Conservation (phyloP, 2,113 vertebrate species). For the Forbesichthys agassizii region DNA sequence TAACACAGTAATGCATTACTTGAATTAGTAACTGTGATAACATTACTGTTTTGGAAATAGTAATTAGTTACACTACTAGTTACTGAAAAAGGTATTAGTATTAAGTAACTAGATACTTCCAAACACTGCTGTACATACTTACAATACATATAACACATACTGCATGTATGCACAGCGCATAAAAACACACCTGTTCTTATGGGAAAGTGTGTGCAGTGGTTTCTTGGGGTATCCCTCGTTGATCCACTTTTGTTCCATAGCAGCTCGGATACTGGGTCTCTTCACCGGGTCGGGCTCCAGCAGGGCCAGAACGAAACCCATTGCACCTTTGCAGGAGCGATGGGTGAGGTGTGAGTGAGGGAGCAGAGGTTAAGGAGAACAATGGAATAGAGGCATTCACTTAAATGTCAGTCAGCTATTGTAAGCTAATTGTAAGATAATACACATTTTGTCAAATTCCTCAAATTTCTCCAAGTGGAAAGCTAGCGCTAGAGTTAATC, state of each 20-base stretch:
- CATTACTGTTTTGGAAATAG: too few species aligned
- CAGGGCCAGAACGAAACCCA: conserved; percentile 80
- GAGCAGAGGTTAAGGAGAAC: not conserved
- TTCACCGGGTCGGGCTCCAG: conserved; percentile 82
- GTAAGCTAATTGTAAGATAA: too few species aligned
- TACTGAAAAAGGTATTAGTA: too few species aligned
- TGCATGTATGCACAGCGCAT: not conserved
- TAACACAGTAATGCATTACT: too few species aligned
- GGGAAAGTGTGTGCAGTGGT: conserved; percentile 53
- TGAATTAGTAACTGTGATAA: too few species aligned
- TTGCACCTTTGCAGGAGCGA: conserved; percentile 62
- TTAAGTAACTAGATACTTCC: too few species aligned
- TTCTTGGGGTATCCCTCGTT: conserved; percentile 78
- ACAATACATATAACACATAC: not conserved
- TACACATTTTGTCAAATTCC: too few species aligned
- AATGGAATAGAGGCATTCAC: not conserved
- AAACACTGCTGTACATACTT: not conserved
- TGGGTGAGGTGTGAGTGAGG: conserved; percentile 1
- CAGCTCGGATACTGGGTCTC: conserved; percentile 76
- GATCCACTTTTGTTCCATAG: conserved; percentile 80
- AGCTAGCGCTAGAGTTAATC: too few species aligned
- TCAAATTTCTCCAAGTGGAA: too few species aligned
- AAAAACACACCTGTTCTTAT: conserved; percentile 77
- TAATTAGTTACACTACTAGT: too few species aligned
- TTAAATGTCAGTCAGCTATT: not conserved